Base-by-base conservation (phyloP, 1,140 invertebrate genomes). In the Callitettix versicolor region DNA sequence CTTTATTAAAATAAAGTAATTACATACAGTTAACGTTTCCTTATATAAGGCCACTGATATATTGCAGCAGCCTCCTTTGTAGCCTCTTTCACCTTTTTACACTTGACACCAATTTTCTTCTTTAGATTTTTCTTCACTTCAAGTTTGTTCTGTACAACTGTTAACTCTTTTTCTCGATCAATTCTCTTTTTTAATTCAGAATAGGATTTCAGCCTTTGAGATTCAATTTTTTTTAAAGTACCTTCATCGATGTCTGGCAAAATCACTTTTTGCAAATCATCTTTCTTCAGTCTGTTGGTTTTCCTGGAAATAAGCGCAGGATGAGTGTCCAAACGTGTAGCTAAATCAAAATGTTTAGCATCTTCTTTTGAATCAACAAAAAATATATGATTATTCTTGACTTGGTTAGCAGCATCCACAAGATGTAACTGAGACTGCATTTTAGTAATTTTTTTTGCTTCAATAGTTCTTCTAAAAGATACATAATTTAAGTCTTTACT, bases 401-500 rank as follows among this genome's bases (percentile, higher is more conserved):
- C 74, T 40, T 77, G 68, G 56, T 84, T 79, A 1, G 77, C 77
- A 33, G 75, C 73, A 67, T 92, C 88, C 4, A 91, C 77, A 67
- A 95, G 76, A 68, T 97, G 90, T 1, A 96, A 73, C 46, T 81
- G 72, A 12, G 83, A 77, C 70, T 95, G 86, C 18, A 98, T 67
- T 63, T 84, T 84, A 57, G 93, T 81, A 59, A 97, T 86, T 74
- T 93, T 93, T 63, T 85, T 91, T 0, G 78, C 71, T 73, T 98
- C 95, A 26, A 92, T 78, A 11, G 81, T 85, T 40, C 87, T 74
- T 64, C 92, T 92, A 70, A 86, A 86, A 20, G 80, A 77, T 5
- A 99, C 78, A 66, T 98, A 98, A 65, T 86, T 88, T 11, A 93
- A 71, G 71, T 98, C 91, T 71, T 95, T 91, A 0, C 87, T 87